Evolutionary conservation across 2,113 vertebrate species (phyloP).

Genomic region (Lates calcarifer): DNA sequence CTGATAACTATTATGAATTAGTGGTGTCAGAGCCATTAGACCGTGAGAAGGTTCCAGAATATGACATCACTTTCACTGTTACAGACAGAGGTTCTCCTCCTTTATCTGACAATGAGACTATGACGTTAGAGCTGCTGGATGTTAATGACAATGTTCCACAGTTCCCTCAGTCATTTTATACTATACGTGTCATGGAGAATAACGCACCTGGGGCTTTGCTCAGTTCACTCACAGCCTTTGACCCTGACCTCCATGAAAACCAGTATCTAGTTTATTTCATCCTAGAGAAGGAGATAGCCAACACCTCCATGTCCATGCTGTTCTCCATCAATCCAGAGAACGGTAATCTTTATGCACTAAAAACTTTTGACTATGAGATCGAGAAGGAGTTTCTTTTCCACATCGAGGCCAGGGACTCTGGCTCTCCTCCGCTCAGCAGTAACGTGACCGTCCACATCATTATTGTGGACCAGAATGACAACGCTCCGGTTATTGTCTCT

Average conservation of each 20-base stretch:
- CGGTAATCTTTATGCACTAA: neutral
- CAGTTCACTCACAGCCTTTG: neutral
- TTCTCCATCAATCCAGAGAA: neutral
- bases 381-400: neutral
- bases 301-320: slow-evolving; percentile 1
- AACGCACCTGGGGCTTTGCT: neutral
- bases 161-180: neutral
- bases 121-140: neutral
- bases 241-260: neutral
- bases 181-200: neutral
- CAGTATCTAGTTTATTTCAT: slow-evolving; percentile 1
- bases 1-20: neutral
- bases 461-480: slow-evolving; percentile 75
- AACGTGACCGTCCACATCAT: neutral
- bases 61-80: neutral
- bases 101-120: neutral
- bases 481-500: slow-evolving; percentile 84
- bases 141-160: neutral
- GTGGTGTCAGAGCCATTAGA: neutral
- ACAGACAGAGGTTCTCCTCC: slow-evolving; percentile 1
- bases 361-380: neutral
- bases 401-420: slow-evolving; percentile 40
- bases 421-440: slow-evolving; percentile 67
- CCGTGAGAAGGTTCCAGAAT: neutral
- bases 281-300: neutral